Percentiles rank a stretch among this genome's conserved stretches.
Conservation (phyloP, 2,113 vertebrate species). For the Neofelis nebulosa region DNA sequence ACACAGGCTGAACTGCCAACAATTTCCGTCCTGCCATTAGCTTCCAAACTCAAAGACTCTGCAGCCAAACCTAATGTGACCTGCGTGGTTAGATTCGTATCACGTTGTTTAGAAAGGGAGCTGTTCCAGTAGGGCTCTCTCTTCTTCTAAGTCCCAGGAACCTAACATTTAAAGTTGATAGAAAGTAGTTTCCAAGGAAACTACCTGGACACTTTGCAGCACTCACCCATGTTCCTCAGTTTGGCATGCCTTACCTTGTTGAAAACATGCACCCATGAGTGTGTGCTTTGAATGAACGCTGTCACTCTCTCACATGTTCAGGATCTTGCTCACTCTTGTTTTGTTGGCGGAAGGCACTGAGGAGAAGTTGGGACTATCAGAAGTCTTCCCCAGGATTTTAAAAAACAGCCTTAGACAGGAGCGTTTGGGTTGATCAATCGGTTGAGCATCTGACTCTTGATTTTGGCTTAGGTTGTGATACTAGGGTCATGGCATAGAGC, state of each 20-base stretch:
- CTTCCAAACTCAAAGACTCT: neutral
- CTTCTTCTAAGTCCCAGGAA: neutral
- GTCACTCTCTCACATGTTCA: neutral
- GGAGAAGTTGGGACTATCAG: too few species aligned
- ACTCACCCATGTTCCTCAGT: fast-evolving
- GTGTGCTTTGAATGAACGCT: fast-evolving
- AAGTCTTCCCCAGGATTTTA: neutral
- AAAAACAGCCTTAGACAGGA: neutral
- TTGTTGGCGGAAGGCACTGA: neutral
- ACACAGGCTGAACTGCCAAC: neutral
- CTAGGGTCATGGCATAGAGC: too few species aligned
- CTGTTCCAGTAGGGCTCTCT: neutral
- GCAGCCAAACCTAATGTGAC: neutral
- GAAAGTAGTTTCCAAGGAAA: neutral
- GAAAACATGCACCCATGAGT: fast-evolving
- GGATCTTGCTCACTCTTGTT: neutral
- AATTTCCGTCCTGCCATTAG: neutral
- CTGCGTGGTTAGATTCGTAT: fast-evolving
- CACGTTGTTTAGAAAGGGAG: neutral
- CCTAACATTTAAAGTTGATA: too few species aligned
- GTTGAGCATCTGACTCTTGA: too few species aligned
- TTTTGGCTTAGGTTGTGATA: too few species aligned
- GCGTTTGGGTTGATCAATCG: too few species aligned
- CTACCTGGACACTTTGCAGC: too few species aligned
- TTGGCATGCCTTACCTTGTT: fast-evolving